These are phyloP conservation scores for Aphrocallistes beatrix DNA, from an alignment of 37 sponge, comb jelly and placozoan species.

Conservation along the genomic window DNA sequence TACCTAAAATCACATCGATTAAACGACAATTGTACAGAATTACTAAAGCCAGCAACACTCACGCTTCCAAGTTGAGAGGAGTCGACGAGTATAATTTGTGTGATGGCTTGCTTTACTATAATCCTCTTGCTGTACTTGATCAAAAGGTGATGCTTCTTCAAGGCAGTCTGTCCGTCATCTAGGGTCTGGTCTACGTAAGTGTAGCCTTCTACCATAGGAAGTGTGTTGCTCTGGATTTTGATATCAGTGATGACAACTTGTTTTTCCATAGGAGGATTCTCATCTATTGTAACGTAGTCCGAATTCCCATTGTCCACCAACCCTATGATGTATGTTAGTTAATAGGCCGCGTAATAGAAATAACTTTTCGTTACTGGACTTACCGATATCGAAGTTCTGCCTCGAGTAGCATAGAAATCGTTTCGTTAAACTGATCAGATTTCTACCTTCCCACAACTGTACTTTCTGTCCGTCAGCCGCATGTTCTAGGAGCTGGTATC, in stretches of 20 bases:
- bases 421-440: not conserved
- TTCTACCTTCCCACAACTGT: not conserved
- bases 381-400: constrained; percentile 13
- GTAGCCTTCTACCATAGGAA: not conserved
- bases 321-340: too few relatives aligned
- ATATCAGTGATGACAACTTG: not conserved
- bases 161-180: not conserved
- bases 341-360: too few relatives aligned
- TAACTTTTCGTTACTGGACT: not conserved
- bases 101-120: not conserved
- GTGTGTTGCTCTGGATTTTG: not conserved
- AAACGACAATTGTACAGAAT: not conserved
- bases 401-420: not conserved
- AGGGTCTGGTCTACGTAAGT: not conserved
- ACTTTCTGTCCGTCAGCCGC: constrained; percentile 13
- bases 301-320: not conserved
- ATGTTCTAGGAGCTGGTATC: not conserved
- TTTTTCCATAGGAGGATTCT: constrained; percentile 3
- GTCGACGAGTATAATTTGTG: not conserved
- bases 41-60: too few relatives aligned
- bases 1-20: not conserved
- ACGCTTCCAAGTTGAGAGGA: not conserved
- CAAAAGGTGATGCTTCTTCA: not conserved
- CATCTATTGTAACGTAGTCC: not conserved
- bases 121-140: not conserved